Percentiles rank a stretch among this genome's conserved stretches.
Evolutionary conservation across 1,140 invertebrate genomes (phyloP).

Genomic region (Sycophaga agraensis): DNA sequence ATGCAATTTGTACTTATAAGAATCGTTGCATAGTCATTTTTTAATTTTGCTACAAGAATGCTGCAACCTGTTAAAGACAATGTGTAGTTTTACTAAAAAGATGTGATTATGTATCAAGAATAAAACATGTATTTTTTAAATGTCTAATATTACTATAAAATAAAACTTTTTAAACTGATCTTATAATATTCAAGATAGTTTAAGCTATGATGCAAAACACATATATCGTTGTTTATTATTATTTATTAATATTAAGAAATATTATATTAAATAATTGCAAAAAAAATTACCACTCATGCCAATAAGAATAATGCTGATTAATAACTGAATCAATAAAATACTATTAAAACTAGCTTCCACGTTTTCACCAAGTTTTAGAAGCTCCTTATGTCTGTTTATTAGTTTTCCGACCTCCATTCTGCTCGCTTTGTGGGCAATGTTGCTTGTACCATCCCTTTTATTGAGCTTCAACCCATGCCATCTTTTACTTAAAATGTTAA

Average conservation of each 20-base stretch:
- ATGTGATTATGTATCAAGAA: too few species aligned
- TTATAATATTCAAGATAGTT: too few species aligned
- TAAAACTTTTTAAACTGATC: too few species aligned
- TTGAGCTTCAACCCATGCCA: not conserved
- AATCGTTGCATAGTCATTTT: slow-evolving; percentile 24
- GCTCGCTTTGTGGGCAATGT: not conserved
- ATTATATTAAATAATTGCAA: not conserved
- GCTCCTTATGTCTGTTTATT: slow-evolving; percentile 22
- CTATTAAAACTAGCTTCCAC: slow-evolving; percentile 28
- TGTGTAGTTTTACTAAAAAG: not conserved
- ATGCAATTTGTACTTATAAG: slow-evolving; percentile 30
- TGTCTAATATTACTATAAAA: too few species aligned
- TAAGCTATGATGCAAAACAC: too few species aligned
- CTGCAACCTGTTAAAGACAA: slow-evolving; percentile 18
- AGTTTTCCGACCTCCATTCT: not conserved
- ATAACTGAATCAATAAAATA: slow-evolving; percentile 21
- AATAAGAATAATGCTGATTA: slow-evolving; percentile 31
- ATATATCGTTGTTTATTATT: too few species aligned
- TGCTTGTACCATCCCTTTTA: not conserved
- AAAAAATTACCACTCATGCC: slow-evolving; percentile 26
- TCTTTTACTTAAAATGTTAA: slow-evolving; percentile 20
- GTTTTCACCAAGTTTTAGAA: slow-evolving; percentile 17
- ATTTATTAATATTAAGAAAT: too few species aligned
- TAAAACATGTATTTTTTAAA: too few species aligned
- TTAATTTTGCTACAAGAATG: slow-evolving; percentile 18